Conservation (phyloP, 2,888 invertebrate genomes). For the Sarcophaga subvicina region DNA sequence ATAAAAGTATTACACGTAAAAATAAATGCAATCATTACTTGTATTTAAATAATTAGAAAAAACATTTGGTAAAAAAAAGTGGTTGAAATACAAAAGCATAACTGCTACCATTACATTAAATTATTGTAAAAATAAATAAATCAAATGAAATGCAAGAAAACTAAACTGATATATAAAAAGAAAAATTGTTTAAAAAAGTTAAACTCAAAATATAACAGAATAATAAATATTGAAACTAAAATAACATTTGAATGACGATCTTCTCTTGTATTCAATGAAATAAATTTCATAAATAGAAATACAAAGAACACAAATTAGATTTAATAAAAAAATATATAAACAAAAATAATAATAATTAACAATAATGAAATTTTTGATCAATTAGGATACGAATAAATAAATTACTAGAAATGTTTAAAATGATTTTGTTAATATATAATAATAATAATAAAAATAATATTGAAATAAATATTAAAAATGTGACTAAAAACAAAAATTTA, state of each 20-base stretch:
- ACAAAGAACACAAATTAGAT: slow-evolving; percentile 19
- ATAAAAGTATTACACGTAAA: background rate
- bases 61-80: background rate
- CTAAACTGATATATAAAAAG: background rate
- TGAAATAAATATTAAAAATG: slow-evolving; percentile 27
- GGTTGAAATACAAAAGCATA: background rate
- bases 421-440: slow-evolving; percentile 57
- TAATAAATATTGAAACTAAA: slow-evolving; percentile 21
- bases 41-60: background rate
- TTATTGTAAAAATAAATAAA: background rate
- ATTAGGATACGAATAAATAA: slow-evolving; percentile 53
- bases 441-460: slow-evolving; percentile 51
- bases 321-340: slow-evolving; percentile 10
- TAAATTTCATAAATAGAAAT: slow-evolving; percentile 13
- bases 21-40: background rate
- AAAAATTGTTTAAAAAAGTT: background rate
- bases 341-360: slow-evolving; percentile 15
- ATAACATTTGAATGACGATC: slow-evolving; percentile 9
- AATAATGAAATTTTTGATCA: slow-evolving; percentile 58
- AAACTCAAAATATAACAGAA: slow-evolving; percentile 2
- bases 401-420: slow-evolving; percentile 49
- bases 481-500: slow-evolving; percentile 42
- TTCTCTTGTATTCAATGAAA: slow-evolving; percentile 28
- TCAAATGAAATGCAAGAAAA: background rate
- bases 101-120: background rate